Evolutionary conservation across 2,797 vertebrate species (phyloP).

Genomic region (Tenualosa ilisha): DNA sequence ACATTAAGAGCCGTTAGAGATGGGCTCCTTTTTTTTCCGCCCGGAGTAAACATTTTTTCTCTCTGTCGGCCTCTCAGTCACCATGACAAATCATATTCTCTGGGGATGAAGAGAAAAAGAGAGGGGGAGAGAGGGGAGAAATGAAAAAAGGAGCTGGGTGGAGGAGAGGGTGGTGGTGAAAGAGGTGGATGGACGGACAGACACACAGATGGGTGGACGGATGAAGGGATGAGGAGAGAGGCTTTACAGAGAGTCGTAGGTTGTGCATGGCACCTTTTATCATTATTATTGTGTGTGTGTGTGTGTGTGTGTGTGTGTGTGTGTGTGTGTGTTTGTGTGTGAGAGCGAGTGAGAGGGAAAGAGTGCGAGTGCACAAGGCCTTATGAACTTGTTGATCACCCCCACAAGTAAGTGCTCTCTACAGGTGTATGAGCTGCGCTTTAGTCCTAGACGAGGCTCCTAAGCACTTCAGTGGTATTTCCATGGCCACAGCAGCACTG

Average conservation of each 20-base stretch:
- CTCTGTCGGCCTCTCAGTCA: conserved; percentile 71
- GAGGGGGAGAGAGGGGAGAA: conserved; percentile 34
- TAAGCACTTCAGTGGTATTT: neutral
- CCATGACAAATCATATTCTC: conserved; percentile 81
- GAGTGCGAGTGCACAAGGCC: neutral
- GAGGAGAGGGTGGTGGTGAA: conserved; percentile 15
- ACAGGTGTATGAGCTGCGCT: neutral
- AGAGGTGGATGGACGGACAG: conserved; percentile 31
- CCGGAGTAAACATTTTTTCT: conserved; percentile 63
- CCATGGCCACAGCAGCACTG: neutral
- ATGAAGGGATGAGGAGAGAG: neutral
- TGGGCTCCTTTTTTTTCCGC: conserved; percentile 53
- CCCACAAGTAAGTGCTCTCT: neutral
- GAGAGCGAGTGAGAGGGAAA: neutral
- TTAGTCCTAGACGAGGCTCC: neutral
- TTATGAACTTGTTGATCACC: neutral
- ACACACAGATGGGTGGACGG: neutral
- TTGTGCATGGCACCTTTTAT: neutral
- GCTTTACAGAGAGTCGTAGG: neutral
- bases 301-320: neutral
- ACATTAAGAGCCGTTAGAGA: conserved; percentile 78
- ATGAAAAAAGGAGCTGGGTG: conserved; percentile 42
- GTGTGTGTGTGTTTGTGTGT: neutral
- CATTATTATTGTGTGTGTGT: neutral
- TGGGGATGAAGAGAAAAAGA: conserved; percentile 65